Conservation (phyloP, 2,888 invertebrate species). For the Tolmerus cingulatus region DNA sequence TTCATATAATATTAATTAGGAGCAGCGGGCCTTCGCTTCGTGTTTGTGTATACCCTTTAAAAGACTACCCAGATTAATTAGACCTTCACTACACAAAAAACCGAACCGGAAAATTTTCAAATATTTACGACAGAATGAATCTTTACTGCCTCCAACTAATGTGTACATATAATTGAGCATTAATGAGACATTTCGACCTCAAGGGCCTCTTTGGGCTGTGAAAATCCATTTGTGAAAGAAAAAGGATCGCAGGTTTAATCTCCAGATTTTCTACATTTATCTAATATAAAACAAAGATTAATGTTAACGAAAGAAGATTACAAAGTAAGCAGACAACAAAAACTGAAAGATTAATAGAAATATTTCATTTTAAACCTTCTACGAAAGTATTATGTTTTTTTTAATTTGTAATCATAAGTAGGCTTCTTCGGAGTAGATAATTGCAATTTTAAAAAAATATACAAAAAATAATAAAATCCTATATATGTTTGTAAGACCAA, state of each 20-base stretch:
- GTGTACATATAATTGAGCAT: conserved; percentile 11
- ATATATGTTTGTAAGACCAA: too few relatives aligned
- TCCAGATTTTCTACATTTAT: neutral
- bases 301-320: neutral
- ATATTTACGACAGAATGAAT: conserved; percentile 27
- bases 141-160: conserved; percentile 27
- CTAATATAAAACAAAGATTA: neutral
- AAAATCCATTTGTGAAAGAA: neutral
- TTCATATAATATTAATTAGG: conserved; percentile 41
- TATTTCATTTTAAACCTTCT: too few relatives aligned
- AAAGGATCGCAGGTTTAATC: neutral
- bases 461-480: too few relatives aligned
- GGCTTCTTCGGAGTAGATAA: too few relatives aligned
- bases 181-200: neutral
- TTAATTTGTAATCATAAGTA: too few relatives aligned
- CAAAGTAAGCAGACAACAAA: neutral
- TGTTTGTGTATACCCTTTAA: conserved; percentile 20
- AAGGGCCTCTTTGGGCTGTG: neutral
- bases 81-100: conserved; percentile 16
- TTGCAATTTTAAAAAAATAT: too few relatives aligned
- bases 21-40: neutral
- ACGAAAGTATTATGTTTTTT: too few relatives aligned
- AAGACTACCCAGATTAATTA: conserved; percentile 34
- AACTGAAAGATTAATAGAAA: too few relatives aligned
- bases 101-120: conserved; percentile 2